These are phyloP conservation scores for Glaucopsyche alexis DNA, from an alignment of 2,888 invertebrate genomes.

Conservation along the genomic window DNA sequence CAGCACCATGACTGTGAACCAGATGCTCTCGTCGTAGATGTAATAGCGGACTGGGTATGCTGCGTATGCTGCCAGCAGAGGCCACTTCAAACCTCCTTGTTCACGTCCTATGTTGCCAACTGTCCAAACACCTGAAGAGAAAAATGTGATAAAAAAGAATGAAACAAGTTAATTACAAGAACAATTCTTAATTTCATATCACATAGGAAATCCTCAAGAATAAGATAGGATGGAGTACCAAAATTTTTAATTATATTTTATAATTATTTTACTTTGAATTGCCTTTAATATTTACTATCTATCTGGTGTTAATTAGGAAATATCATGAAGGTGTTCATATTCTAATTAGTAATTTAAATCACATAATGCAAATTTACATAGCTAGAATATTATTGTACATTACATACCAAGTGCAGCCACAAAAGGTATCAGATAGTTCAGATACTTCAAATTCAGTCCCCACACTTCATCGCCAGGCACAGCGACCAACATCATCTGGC, in stretches of 20 bases:
- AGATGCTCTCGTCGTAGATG: slow-evolving; percentile 86
- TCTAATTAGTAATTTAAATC: background rate
- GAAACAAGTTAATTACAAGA: background rate
- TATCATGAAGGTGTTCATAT: background rate
- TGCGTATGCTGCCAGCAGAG: slow-evolving; percentile 84
- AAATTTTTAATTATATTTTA: background rate
- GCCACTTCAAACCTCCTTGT: slow-evolving; percentile 85
- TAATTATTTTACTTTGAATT: background rate
- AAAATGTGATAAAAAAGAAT: slow-evolving; percentile 6
- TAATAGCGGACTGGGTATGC: slow-evolving; percentile 85
- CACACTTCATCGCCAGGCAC: slow-evolving; percentile 87
- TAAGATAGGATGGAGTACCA: too few species aligned
- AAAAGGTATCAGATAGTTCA: slow-evolving; percentile 86
- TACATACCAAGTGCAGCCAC: slow-evolving; percentile 85
- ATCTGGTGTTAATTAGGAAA: background rate
- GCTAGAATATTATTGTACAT: background rate
- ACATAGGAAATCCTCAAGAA: too few species aligned
- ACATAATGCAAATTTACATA: background rate
- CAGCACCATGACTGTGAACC: slow-evolving; percentile 84
- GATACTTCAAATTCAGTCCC: slow-evolving; percentile 85
- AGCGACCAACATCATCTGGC: slow-evolving; percentile 86
- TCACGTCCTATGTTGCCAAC: slow-evolving; percentile 95
- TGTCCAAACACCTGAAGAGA: slow-evolving; percentile 88
- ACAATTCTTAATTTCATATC: too few species aligned
- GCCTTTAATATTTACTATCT: background rate